A percentile compares a stretch with the other conserved stretches of the same genome.
Evolutionary conservation across 2,888 invertebrate species (phyloP).

Genomic region (Caenorhabditis zanzibari): DNA sequence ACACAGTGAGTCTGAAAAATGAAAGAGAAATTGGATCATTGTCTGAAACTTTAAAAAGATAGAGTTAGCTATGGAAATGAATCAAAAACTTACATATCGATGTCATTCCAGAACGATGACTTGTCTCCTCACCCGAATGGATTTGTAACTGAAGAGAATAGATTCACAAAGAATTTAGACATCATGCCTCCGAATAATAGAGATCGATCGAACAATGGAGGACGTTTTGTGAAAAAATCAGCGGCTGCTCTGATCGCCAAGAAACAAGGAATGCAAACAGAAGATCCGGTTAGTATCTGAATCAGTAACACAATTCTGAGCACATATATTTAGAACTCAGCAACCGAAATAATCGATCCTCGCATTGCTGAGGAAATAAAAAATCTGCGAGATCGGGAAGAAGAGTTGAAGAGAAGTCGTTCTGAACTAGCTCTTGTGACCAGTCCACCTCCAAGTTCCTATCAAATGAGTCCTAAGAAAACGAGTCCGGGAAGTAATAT

Average conservation of each 20-base stretch:
- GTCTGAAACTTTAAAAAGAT: too few relatives aligned
- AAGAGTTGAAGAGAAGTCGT: slow-evolving; percentile 84
- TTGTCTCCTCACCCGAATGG: slow-evolving; percentile 18
- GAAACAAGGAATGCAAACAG: slow-evolving; percentile 69
- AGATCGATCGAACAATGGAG: slow-evolving; percentile 49
- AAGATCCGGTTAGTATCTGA: slow-evolving; percentile 52
- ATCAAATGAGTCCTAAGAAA: slow-evolving; percentile 60
- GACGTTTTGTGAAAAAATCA: slow-evolving; percentile 76
- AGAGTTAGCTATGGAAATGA: too few relatives aligned
- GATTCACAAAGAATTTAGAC: slow-evolving; percentile 40
- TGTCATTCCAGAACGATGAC: slow-evolving; percentile 47
- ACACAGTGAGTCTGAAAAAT: neutral
- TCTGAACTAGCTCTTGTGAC: slow-evolving; percentile 72
- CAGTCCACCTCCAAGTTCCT: slow-evolving; percentile 47
- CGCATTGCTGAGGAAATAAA: slow-evolving; percentile 84
- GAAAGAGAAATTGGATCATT: neutral
- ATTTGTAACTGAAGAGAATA: slow-evolving; percentile 37
- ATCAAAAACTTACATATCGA: too few relatives aligned
- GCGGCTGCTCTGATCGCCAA: slow-evolving; percentile 77
- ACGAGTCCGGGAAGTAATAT: slow-evolving; percentile 54
- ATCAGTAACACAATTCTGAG: neutral
- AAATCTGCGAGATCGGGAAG: slow-evolving; percentile 85
- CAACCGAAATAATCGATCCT: slow-evolving; percentile 71
- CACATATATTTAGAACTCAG: slow-evolving; percentile 53
- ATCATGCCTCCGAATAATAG: slow-evolving; percentile 43